Percentiles rank a stretch among this genome's conserved stretches.
Conservation (phyloP, 2,113 vertebrate genomes). For the Axis porcinus region DNA sequence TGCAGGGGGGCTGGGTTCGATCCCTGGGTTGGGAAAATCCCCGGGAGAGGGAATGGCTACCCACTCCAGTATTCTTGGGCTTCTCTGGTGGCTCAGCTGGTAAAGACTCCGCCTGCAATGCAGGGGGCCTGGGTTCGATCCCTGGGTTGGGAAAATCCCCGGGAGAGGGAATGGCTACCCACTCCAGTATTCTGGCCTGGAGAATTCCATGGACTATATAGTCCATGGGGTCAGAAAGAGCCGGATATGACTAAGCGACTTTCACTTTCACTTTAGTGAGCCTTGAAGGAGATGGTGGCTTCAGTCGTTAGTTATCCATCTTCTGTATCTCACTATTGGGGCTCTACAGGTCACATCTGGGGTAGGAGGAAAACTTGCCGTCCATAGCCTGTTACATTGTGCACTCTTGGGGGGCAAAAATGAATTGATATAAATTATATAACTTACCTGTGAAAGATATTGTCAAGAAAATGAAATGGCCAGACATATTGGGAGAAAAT, state of each 20-base stretch:
- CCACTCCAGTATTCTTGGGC: background rate
- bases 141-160: background rate
- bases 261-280: background rate
- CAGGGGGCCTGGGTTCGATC: background rate
- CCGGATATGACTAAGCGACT: rapidly evolving
- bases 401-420: background rate
- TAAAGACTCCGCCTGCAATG: background rate
- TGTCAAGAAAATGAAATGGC: background rate
- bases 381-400: background rate
- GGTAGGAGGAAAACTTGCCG: background rate
- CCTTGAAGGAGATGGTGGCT: background rate
- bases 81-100: background rate
- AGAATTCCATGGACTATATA: background rate
- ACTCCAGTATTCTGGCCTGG: background rate
- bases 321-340: background rate
- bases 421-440: background rate
- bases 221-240: background rate
- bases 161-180: background rate
- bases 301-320: background rate
- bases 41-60: background rate
- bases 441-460: background rate
- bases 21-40: background rate
- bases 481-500: background rate
- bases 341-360: background rate
- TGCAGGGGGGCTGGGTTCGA: background rate